Percentiles rank a stretch among this genome's conserved stretches.
These are phyloP conservation scores for Eulimnadia texana DNA, from an alignment of 1,140 invertebrate species.

Conservation along the genomic window DNA sequence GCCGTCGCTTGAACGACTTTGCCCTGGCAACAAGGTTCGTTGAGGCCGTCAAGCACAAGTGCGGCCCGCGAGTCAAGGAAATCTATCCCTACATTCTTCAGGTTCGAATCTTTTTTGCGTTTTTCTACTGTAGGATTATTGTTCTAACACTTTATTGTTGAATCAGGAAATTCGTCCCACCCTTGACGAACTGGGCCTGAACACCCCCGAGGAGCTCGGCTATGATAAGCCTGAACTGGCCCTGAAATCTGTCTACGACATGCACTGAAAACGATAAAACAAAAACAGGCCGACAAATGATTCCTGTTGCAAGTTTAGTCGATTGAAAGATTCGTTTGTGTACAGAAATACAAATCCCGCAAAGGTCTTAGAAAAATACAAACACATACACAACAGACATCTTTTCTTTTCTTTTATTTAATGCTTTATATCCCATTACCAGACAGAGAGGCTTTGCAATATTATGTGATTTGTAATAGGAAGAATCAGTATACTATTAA, in stretches of 20 bases:
- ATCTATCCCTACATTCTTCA: conserved; percentile 80
- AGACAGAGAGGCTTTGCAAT: too few relatives aligned
- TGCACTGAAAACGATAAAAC: conserved; percentile 33
- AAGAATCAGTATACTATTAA: too few relatives aligned
- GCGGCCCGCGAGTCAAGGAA: conserved; percentile 55
- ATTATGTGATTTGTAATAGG: too few relatives aligned
- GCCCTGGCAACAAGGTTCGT: conserved; percentile 81
- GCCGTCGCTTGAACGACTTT: conserved; percentile 85
- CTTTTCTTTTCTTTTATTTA: too few relatives aligned
- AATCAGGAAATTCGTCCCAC: conserved; percentile 89
- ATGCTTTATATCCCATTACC: too few relatives aligned
- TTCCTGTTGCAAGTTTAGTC: background rate
- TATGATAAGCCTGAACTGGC: conserved; percentile 94
- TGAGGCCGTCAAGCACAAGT: conserved; percentile 82
- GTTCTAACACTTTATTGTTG: too few relatives aligned
- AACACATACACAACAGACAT: too few relatives aligned
- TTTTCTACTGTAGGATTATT: background rate
- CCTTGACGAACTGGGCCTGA: conserved; percentile 80
- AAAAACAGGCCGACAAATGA: background rate
- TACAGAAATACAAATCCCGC: too few relatives aligned
- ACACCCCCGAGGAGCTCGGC: conserved; percentile 86
- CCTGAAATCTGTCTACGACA: conserved; percentile 54
- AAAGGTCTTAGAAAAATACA: too few relatives aligned
- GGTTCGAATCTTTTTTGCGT: conserved; percentile 21
- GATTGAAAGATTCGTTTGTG: too few relatives aligned